Conservation (phyloP, 2,113 vertebrate genomes). For the Periophthalmus modestus region DNA sequence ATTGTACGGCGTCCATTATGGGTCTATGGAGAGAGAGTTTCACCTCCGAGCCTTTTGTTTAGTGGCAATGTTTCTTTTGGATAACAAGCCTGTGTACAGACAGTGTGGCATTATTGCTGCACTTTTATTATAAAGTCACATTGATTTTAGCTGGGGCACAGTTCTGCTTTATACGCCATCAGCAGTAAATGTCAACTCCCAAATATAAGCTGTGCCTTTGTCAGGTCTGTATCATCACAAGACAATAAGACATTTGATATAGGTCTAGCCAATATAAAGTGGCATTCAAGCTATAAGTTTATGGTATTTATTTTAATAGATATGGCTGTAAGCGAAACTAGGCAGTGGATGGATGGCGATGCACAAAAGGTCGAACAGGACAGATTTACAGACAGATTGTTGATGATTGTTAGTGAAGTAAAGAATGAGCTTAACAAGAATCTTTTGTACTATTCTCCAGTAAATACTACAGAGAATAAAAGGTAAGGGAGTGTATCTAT, state of each 20-base stretch:
- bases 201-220: slow-evolving; percentile 7
- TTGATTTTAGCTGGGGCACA: slow-evolving; percentile 31
- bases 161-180: slow-evolving; percentile 12
- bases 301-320: slow-evolving; percentile 2
- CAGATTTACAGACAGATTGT: background rate
- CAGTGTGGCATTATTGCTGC: slow-evolving; percentile 25
- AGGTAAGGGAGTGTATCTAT: background rate
- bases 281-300: background rate
- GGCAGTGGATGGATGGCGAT: background rate
- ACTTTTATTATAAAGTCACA: slow-evolving; percentile 7
- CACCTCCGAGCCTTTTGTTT: slow-evolving; percentile 15
- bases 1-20: background rate
- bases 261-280: background rate
- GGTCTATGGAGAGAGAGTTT: slow-evolving; percentile 1
- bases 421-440: background rate
- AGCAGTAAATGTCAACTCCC: slow-evolving; percentile 36
- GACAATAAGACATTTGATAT: background rate
- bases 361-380: slow-evolving; percentile 4
- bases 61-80: slow-evolving; percentile 17
- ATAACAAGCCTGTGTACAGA: slow-evolving; percentile 22
- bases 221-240: background rate
- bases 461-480: background rate
- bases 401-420: background rate
- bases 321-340: background rate
- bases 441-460: background rate